Conservation (phyloP, 2,797 vertebrate species). For the Channallabes apus region DNA sequence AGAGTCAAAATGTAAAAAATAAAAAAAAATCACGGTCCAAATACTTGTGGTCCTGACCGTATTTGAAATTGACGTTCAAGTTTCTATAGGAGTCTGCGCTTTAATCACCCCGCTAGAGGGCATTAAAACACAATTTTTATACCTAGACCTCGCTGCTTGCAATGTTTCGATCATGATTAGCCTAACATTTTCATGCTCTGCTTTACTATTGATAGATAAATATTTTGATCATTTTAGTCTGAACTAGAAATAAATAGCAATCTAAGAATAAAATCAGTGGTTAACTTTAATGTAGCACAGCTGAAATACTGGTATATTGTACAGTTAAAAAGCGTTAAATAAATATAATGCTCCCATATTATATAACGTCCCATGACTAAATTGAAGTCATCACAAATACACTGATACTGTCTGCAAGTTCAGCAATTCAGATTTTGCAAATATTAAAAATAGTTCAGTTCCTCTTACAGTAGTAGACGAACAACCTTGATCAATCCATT, state of each 20-base stretch:
- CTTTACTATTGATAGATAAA: background rate
- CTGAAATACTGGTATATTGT: constrained; percentile 4
- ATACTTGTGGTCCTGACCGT: too few species aligned
- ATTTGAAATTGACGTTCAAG: too few species aligned
- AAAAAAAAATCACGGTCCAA: too few species aligned
- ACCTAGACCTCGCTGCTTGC: background rate
- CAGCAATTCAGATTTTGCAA: background rate
- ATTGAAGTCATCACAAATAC: constrained; percentile 23
- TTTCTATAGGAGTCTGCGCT: too few species aligned
- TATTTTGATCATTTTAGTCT: constrained; percentile 10
- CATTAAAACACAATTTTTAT: too few species aligned
- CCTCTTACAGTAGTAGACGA: constrained; percentile 51
- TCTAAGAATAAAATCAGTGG: background rate
- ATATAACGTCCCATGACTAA: constrained; percentile 9
- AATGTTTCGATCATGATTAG: background rate
- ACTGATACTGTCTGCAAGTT: constrained; percentile 16
- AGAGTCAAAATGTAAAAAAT: too few species aligned
- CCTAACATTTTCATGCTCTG: background rate
- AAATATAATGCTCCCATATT: constrained; percentile 37
- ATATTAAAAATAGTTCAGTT: constrained; percentile 11
- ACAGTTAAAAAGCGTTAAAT: constrained; percentile 28
- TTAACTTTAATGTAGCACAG: constrained; percentile 18
- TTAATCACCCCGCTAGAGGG: too few species aligned
- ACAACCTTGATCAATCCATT: background rate
- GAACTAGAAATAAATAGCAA: constrained; percentile 1